These are phyloP conservation scores for Salvelinus fontinalis DNA, from an alignment of 2,113 vertebrate species.

Conservation along the genomic window DNA sequence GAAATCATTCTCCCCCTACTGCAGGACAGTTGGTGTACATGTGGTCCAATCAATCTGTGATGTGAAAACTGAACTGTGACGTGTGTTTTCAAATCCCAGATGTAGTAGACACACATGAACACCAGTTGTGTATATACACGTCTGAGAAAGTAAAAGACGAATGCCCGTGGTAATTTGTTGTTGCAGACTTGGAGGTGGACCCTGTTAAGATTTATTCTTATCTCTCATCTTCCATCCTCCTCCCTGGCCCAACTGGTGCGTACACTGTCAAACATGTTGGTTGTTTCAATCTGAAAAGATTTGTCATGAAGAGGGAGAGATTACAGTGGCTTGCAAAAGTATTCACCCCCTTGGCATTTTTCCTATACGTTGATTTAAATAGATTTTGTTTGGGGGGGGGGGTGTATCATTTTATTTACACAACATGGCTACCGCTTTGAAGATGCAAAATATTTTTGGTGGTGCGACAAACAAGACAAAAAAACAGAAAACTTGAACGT, in stretches of 20 bases:
- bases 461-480: too few relatives aligned
- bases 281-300: not conserved
- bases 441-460: too few relatives aligned
- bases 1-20: constrained; percentile 23
- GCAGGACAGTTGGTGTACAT: constrained; percentile 15
- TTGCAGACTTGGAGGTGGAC: constrained; percentile 43
- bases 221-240: constrained; percentile 30
- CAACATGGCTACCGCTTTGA: too few relatives aligned
- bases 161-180: constrained; percentile 47
- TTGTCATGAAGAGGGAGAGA: not conserved
- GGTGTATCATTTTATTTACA: too few relatives aligned
- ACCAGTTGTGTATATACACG: constrained; percentile 53
- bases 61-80: constrained; percentile 17
- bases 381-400: too few relatives aligned
- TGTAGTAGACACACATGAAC: constrained; percentile 51
- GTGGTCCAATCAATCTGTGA: not conserved
- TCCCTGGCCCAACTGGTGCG: constrained; percentile 13
- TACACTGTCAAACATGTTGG: not conserved
- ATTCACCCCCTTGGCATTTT: too few relatives aligned
- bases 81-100: constrained; percentile 52
- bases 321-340: too few relatives aligned
- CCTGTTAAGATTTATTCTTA: constrained; percentile 44
- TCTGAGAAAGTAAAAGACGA: constrained; percentile 38
- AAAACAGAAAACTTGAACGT: too few relatives aligned
- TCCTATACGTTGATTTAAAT: too few relatives aligned